Conservation (phyloP, 2,113 vertebrate genomes). For the Pungitius pungitius region DNA sequence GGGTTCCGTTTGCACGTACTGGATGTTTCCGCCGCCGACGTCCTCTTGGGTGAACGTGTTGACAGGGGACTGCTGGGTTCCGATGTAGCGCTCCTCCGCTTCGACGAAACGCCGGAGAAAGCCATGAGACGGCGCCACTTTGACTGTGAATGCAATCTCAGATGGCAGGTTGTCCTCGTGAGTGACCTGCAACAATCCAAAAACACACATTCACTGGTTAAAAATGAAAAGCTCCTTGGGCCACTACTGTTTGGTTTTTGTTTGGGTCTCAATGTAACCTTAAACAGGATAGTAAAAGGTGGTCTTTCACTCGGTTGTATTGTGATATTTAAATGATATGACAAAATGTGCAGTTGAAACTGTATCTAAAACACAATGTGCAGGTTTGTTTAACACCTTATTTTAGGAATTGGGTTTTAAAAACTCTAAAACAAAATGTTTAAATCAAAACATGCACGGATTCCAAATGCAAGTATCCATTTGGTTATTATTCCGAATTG, state of each 20-base stretch:
- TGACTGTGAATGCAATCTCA: conserved; percentile 85
- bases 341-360: neutral
- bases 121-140: conserved; percentile 78
- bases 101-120: conserved; percentile 81
- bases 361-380: neutral
- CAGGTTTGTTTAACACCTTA: neutral
- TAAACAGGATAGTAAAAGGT: neutral
- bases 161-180: conserved; percentile 85
- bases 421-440: neutral
- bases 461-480: neutral
- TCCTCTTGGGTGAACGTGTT: conserved; percentile 86
- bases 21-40: conserved; percentile 83
- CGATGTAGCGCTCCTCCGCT: conserved; percentile 70
- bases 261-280: conserved; percentile 16
- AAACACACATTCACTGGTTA: conserved; percentile 47
- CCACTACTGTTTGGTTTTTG: conserved; percentile 31
- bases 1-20: conserved; percentile 84
- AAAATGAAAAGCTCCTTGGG: conserved; percentile 40
- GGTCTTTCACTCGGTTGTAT: neutral
- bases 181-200: conserved; percentile 79
- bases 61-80: conserved; percentile 73
- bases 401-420: neutral
- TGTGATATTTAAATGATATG: neutral
- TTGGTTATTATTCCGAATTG: neutral
- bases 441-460: neutral